Base-by-base conservation (phyloP, 2,113 vertebrate species). In the Microtus oregoni region DNA sequence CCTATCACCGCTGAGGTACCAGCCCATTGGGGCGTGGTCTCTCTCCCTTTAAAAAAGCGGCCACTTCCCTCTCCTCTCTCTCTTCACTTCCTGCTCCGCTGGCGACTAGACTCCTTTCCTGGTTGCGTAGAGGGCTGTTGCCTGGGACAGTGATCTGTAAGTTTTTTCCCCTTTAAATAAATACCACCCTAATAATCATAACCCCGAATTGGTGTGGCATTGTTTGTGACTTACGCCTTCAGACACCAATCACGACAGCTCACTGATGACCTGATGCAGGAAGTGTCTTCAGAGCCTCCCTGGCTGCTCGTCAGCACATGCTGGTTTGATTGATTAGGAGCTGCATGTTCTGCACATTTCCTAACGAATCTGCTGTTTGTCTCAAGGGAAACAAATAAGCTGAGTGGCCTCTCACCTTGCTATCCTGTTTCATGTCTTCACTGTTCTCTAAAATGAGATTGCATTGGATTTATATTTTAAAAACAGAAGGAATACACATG, bases 271-370 rank as follows among this genome's bases (percentile, higher is more conserved):
- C 65, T 10, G 1, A 38, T 26, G 0, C 3, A 3, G 7, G 24
- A 65, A 61, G 67, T 65, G 8, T 22, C 24, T 47, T 55, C 44
- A 35, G 20, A 55, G 50, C 50, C 47, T 35, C n/a, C 10, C 72
- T 32, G 41, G 13, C 28, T n/a, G 4, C 0, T 22, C 38, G 38
- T 86, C 26, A 47, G 22, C 0, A 0, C 0, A 0, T 47, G 24
- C 22, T 77, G 70, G 63, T 68, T 68, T 65, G 13, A 76, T 68
- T 65, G 13, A 76, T 38, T 26, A 11, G 41, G n/a, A 91, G 58
- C 41, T 12, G 30, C 11, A 17, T 8, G 0, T 26, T 0, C 2
- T 58, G 47, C 38, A n/a, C 20, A 1, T 72, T 72, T 61, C 63
- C 70, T 52, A 0, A 2, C 44, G 22, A 72, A 72, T 86, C 58